Base-by-base conservation (phyloP, 1,140 invertebrate genomes). In the Panulirus ornatus region DNA sequence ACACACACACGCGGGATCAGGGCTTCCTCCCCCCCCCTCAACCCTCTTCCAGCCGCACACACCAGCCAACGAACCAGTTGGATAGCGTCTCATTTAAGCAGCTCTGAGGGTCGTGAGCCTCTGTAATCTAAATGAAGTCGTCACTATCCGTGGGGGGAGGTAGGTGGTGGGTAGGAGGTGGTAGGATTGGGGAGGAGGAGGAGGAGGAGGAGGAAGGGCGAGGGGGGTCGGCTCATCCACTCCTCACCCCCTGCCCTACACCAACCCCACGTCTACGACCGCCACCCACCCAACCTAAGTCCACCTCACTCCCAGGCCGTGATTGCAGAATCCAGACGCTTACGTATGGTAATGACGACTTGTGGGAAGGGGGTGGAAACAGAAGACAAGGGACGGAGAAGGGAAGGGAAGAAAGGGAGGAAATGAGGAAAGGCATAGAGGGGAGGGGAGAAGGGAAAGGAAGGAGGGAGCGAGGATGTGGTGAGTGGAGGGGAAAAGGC, bases 111-210 rank as follows among this genome's bases (percentile, higher is more conserved):
- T 5, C 9, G 16, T 42, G 81, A 66, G 42, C 58, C 81, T 1
- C 51, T 16, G 40, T 84, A 79, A 79, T 79, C 76, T 79, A 79
- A 79, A 79, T 79, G 42, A 79, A 79, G 42, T 51, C 76, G 22
- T 79, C 42, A 51, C 19, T 47, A 79, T 79, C 76, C 42, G 6
- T 6, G 76, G 76, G 5, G 2, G n/a, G n/a, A n/a, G n/a, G n/a
- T n/a, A n/a, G n/a, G n/a, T n/a, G n/a, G n/a, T n/a, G n/a, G n/a
- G 73, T 76, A 34, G 40, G 40, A 76, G 73, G 34, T 38, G 34
- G 40, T 11, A n/a, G 73, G n/a, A n/a, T 36, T 8, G 40, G 40
- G 73, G 73, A 38, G 36, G 34, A 36, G 73, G 34, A 76, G 73
- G 34, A 76, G 73, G 22, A 16, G 11, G 30, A 76, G 34, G 40